These are phyloP conservation scores for Fopius arisanus DNA, from an alignment of 1,140 invertebrate species.

Conservation along the genomic window DNA sequence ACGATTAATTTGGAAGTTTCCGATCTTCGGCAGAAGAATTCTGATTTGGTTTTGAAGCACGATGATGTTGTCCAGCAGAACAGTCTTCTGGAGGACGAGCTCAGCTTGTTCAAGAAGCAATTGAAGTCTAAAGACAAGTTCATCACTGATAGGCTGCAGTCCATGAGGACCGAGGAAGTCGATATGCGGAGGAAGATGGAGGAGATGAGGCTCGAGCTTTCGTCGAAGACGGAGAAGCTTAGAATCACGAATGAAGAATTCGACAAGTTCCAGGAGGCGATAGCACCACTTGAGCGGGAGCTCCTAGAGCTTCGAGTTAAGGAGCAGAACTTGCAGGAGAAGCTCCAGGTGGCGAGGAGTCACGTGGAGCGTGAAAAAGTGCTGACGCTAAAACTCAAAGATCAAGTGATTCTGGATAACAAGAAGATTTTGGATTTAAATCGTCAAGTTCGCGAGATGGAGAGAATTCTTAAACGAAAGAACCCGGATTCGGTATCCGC, in stretches of 20 bases:
- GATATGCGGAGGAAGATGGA: slow-evolving; percentile 56
- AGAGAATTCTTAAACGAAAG: slow-evolving; percentile 77
- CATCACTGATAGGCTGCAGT: slow-evolving; percentile 54
- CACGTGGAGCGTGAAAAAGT: slow-evolving; percentile 66
- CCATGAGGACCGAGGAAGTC: slow-evolving; percentile 53
- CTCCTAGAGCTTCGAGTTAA: slow-evolving; percentile 50
- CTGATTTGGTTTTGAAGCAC: slow-evolving; percentile 48
- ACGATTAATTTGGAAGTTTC: slow-evolving; percentile 54
- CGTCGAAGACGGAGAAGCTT: slow-evolving; percentile 57
- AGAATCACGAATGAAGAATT: slow-evolving; percentile 50
- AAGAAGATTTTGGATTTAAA: slow-evolving; percentile 77
- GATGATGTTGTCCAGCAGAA: slow-evolving; percentile 58
- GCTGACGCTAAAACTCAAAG: slow-evolving; percentile 70
- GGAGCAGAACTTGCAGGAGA: slow-evolving; percentile 56
- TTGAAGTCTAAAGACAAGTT: slow-evolving; percentile 58
- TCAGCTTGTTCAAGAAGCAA: slow-evolving; percentile 62
- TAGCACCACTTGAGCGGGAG: slow-evolving; percentile 58
- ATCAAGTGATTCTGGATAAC: slow-evolving; percentile 74
- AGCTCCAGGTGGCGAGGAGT: slow-evolving; percentile 59
- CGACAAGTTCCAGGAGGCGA: slow-evolving; percentile 51
- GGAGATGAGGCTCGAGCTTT: slow-evolving; percentile 54
- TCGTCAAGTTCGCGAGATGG: slow-evolving; percentile 83
- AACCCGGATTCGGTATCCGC: slow-evolving; percentile 82
- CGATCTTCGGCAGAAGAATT: slow-evolving; percentile 53
- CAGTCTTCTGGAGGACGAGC: slow-evolving; percentile 54